A percentile compares a stretch with the other conserved stretches of the same genome.
Evolutionary conservation across 2,113 vertebrate species (phyloP).

Genomic region (Pteronura brasiliensis): DNA sequence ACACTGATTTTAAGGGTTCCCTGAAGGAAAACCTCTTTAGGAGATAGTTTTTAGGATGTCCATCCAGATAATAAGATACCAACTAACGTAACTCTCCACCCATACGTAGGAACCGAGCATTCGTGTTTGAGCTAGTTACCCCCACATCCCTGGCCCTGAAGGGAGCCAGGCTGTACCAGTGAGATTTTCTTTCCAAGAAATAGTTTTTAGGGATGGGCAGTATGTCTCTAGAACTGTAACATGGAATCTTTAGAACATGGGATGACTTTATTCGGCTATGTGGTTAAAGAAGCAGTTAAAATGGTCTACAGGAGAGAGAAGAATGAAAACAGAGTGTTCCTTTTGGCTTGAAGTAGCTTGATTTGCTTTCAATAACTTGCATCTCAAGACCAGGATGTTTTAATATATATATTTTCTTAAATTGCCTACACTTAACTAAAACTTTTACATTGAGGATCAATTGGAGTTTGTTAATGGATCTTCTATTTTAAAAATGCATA

Average conservation of each 20-base stretch:
- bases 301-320: background rate
- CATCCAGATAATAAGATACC: background rate
- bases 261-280: background rate
- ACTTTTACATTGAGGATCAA: background rate
- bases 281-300: background rate
- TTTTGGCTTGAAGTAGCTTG: conserved; percentile 12
- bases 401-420: background rate
- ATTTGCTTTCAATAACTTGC: background rate
- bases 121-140: background rate
- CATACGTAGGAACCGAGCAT: background rate
- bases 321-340: background rate
- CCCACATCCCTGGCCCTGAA: background rate
- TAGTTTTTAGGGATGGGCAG: background rate
- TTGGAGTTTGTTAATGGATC: background rate
- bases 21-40: background rate
- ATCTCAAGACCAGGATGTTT: background rate
- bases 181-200: background rate
- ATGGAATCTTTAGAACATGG: background rate
- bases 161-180: background rate
- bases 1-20: background rate
- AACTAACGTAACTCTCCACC: background rate
- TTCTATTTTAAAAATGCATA: conserved; percentile 8
- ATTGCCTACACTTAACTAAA: background rate
- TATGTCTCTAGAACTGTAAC: background rate
- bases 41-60: background rate